Evolutionary conservation across 2,797 vertebrate genomes (phyloP).

Genomic region (Platyrinchus mystaceus): DNA sequence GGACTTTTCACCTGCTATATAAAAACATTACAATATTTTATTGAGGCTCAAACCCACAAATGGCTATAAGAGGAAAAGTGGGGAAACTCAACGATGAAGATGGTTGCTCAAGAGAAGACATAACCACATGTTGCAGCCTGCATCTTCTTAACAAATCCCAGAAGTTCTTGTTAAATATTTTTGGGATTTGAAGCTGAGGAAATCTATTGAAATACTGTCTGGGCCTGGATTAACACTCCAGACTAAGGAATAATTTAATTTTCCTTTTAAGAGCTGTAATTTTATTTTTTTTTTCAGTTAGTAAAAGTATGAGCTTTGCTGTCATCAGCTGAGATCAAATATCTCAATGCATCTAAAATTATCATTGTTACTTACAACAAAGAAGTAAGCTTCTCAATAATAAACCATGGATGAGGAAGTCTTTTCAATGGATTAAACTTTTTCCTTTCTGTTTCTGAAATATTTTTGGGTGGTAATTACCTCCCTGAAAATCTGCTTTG

Average conservation of each 20-base stretch:
- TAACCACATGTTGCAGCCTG: not conserved
- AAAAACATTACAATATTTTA: not conserved
- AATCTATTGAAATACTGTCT: not conserved
- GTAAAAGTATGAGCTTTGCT: not conserved
- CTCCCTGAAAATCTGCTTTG: not conserved
- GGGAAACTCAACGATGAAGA: not conserved
- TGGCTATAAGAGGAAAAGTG: not conserved
- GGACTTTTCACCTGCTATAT: not conserved
- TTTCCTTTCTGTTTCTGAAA: not conserved
- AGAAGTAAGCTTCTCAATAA: not conserved
- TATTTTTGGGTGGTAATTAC: not conserved
- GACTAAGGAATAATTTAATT: not conserved
- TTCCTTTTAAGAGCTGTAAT: not conserved
- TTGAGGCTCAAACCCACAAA: not conserved
- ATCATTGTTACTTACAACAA: not conserved
- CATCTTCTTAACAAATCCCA: not conserved
- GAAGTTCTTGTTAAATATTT: not conserved
- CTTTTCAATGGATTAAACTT: not conserved
- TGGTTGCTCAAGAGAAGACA: not conserved
- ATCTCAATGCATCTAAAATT: not conserved
- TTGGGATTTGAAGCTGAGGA: not conserved
- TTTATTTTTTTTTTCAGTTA: not conserved
- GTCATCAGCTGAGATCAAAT: not conserved
- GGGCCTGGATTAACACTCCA: not conserved
- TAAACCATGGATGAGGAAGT: not conserved